Evolutionary conservation across 2,113 vertebrate genomes (phyloP).

Genomic region (Thryonomys swinderianus): DNA sequence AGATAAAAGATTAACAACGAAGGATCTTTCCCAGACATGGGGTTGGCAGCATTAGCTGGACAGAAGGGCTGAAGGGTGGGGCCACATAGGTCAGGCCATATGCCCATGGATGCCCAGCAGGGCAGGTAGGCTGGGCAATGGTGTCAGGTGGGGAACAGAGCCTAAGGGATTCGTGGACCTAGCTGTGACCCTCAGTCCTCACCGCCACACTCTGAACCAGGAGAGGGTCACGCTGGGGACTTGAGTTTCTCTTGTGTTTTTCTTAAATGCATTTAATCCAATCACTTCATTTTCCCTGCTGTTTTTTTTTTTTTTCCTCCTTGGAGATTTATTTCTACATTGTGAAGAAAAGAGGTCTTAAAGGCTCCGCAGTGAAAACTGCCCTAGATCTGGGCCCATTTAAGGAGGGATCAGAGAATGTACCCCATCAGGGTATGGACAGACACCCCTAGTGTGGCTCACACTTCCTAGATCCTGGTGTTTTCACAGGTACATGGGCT

Average conservation of each 20-base stretch:
- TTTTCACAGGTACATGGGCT: neutral
- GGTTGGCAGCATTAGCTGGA: neutral
- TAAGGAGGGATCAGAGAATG: neutral
- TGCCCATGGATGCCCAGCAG: neutral
- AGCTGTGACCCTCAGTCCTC: neutral
- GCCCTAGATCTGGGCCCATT: neutral
- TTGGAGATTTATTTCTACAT: neutral
- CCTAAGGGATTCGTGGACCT: neutral
- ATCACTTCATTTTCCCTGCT: neutral
- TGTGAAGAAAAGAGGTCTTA: neutral
- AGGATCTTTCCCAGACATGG: neutral
- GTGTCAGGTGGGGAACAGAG: neutral
- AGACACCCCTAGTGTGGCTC: neutral
- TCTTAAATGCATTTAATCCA: neutral
- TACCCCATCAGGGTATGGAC: no score
- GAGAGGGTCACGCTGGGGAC: neutral
- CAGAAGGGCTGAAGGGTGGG: neutral
- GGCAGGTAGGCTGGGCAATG: neutral
- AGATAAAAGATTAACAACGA: slow-evolving; percentile 75
- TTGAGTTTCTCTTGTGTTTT: neutral
- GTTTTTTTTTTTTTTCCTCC: neutral
- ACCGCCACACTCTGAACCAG: neutral
- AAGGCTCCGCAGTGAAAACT: neutral
- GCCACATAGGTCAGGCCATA: neutral
- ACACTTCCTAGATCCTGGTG: neutral